Base-by-base conservation (phyloP, 2,888 invertebrate species). In the Ypsolopha sequella region DNA sequence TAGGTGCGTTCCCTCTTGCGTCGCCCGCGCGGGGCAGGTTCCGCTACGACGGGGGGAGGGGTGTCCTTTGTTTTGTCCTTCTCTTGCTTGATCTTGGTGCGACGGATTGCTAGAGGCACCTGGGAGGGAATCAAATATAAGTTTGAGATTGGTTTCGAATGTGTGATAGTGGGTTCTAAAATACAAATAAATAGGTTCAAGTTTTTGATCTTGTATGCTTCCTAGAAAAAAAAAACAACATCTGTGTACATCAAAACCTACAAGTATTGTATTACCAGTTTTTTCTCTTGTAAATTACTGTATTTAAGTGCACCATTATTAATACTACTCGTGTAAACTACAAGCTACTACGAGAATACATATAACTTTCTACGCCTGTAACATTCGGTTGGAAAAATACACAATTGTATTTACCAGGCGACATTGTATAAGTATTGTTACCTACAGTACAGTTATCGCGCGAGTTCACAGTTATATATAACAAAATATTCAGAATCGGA, bases 71-170 rank as follows among this genome's bases (percentile, higher is more conserved):
- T 24, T 24, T 24, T 24, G 24, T 24, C 24, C 50, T 65, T 65
- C 49, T 84, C 82, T 55, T 77, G 73, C 56, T 87, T 87, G 44
- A 85, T 76, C 58, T 87, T 86, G 0, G 75, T 75, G 7, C 82
- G 77, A 2, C 84, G 79, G 2, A 66, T 64, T 0, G 85, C 75
- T 39, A 85, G 65, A 0, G 85, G 86, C 1, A 80, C 54, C 85
- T 85, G 61, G 35, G 34, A 10, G 46, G 11, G 9, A 48, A 10
- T n/a, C n/a, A n/a, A n/a, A n/a, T n/a, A n/a, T n/a, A n/a, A n/a
- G n/a, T n/a, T n/a, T n/a, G n/a, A n/a, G n/a, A n/a, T n/a, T 41
- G 36, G 43, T 10, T 51, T 47, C 1, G 7, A 35, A n/a, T 33
- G 41, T 36, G 35, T 41, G 10, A 38, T 24, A 24, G 24, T 4